Percentiles rank a stretch among this genome's conserved stretches.
These are phyloP conservation scores for Gisinianus flammeolus DNA, from an alignment of 2,888 invertebrate genomes.

Conservation along the genomic window DNA sequence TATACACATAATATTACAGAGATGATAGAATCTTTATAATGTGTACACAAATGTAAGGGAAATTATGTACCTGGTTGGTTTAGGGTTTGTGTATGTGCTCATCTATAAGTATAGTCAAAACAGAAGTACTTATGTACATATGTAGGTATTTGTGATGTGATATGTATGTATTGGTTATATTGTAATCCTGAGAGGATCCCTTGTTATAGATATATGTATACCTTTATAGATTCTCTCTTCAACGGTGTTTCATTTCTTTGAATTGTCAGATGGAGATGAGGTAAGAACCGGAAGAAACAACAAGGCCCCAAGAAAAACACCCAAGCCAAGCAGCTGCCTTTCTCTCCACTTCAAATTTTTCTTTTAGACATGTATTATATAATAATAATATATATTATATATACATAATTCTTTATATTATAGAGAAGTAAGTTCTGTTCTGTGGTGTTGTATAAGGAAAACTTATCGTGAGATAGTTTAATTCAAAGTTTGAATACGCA, in stretches of 20 bases:
- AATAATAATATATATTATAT: background rate
- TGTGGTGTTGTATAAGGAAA: background rate
- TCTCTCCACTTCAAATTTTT: too few species aligned
- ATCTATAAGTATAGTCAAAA: background rate
- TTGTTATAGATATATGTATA: too few species aligned
- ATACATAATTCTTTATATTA: background rate
- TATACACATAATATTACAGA: too few species aligned
- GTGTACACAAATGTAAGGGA: too few species aligned
- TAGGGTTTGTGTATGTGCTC: background rate
- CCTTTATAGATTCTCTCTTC: too few species aligned
- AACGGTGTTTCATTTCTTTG: slow-evolving; percentile 2
- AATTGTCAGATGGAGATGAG: slow-evolving; percentile 6
- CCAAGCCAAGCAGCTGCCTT: background rate
- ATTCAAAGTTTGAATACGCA: too few species aligned
- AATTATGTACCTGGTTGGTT: too few species aligned
- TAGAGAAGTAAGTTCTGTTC: background rate
- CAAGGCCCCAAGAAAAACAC: background rate
- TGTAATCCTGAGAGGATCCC: background rate
- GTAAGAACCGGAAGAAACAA: slow-evolving; percentile 8
- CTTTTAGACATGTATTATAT: too few species aligned
- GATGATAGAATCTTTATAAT: too few species aligned
- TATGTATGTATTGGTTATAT: background rate
- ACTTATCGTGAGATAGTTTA: background rate
- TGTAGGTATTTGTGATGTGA: too few species aligned
- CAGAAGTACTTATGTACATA: too few species aligned